phyloP scores from a whole-genome alignment of 2,797 vertebrate genomes.

The Ataeniobius toweri region DNA sequence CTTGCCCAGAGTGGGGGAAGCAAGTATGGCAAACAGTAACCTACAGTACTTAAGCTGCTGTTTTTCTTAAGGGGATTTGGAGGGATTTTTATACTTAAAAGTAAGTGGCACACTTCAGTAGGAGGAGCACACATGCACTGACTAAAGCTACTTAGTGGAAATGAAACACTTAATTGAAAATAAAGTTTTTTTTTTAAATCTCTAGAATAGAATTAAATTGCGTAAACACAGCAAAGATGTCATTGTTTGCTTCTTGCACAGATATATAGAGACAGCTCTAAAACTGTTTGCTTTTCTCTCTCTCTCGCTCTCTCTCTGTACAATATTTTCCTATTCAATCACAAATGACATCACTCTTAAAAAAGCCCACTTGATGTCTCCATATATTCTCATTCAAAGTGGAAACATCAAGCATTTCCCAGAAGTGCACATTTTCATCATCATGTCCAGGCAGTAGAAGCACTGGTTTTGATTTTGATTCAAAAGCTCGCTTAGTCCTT shows the following conservation, averaged over 20 bases:
- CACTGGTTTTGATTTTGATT: slow-evolving; percentile 61
- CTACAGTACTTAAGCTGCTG: slow-evolving; percentile 60
- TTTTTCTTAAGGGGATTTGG: slow-evolving; percentile 67
- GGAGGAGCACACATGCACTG: slow-evolving; percentile 58
- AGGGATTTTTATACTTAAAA: slow-evolving; percentile 56
- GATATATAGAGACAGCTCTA: slow-evolving; percentile 6
- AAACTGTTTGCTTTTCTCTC: slow-evolving; percentile 19
- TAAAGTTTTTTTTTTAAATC: slow-evolving; percentile 22
- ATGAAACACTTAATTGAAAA: slow-evolving; percentile 41
- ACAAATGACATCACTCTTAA: slow-evolving; percentile 49
- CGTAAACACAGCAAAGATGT: slow-evolving; percentile 15
- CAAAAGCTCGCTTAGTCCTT: slow-evolving; percentile 61
- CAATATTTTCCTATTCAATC: not conserved
- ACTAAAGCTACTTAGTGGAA: slow-evolving; percentile 59
- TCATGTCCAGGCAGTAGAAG: slow-evolving; percentile 55
- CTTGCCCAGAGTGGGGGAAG: slow-evolving; percentile 44
- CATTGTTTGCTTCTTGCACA: slow-evolving; percentile 31
- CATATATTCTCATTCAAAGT: slow-evolving; percentile 35
- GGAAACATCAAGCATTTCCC: slow-evolving; percentile 37
- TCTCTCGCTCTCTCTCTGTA: too few species aligned
- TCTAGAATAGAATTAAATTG: slow-evolving; percentile 37
- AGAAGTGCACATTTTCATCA: slow-evolving; percentile 60
- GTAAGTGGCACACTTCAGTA: slow-evolving; percentile 60
- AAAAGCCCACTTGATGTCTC: slow-evolving; percentile 55
- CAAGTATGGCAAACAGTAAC: slow-evolving; percentile 53